Evolutionary conservation across 2,113 vertebrate species (phyloP).

Genomic region (Oncorhynchus nerka): DNA sequence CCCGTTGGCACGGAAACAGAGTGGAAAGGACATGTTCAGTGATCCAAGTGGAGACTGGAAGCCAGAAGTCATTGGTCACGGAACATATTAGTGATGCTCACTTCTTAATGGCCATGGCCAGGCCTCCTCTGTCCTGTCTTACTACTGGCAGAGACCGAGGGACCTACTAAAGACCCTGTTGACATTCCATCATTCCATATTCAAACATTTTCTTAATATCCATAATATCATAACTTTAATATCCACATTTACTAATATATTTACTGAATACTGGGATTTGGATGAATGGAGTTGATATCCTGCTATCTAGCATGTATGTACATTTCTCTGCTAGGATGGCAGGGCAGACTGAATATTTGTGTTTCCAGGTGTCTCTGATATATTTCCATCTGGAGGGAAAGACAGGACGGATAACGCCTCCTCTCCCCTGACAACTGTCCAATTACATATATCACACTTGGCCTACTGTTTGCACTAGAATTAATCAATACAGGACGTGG

Average conservation of each 20-base stretch:
- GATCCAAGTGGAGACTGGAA: constrained; percentile 67
- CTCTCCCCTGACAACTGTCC: constrained; percentile 96
- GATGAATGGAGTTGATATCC: too few relatives aligned
- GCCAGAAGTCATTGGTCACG: constrained; percentile 68
- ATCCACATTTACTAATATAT: too few relatives aligned
- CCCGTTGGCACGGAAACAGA: constrained; percentile 77
- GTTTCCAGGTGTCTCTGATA: constrained; percentile 79
- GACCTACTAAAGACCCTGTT: too few relatives aligned
- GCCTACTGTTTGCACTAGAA: constrained; percentile 97
- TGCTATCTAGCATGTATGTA: too few relatives aligned
- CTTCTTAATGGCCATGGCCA: constrained; percentile 36
- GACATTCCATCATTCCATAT: too few relatives aligned
- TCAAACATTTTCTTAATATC: too few relatives aligned
- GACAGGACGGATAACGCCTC: constrained; percentile 79
- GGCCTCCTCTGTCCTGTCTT: not conserved
- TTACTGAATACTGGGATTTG: too few relatives aligned
- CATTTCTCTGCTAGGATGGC: not conserved
- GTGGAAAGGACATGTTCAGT: constrained; percentile 59
- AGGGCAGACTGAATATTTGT: constrained; percentile 19
- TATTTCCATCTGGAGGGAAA: constrained; percentile 74
- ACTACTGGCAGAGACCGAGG: too few relatives aligned
- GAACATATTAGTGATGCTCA: constrained; percentile 56
- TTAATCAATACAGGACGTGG: constrained; percentile 99
- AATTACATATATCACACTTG: constrained; percentile 98
- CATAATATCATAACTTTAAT: too few relatives aligned